Evolutionary conservation across 2,888 invertebrate genomes (phyloP), one percentile per base, ranked within the genome.

Genomic region (Rhagonycha lutea): DNA sequence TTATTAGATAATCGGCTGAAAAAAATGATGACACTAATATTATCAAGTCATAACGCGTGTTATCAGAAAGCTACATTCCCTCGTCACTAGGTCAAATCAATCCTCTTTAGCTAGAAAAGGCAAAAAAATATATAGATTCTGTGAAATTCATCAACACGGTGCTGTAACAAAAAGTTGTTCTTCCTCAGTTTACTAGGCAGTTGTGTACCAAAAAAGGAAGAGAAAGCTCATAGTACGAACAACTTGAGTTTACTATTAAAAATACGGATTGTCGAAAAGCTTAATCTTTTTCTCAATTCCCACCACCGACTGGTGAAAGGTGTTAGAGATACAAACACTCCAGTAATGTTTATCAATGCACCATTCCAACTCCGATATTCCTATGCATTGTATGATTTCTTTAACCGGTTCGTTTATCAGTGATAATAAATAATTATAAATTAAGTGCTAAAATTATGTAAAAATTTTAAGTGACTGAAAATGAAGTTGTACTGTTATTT

Each of bases 291-390:
- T n/a, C 23, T 24, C 23, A 14, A 24, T 65, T 65, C 63, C 63
- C 63, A 65, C 63, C 63, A 65, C 63, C 18, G 63, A 65, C n/a
- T 65, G 63, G 63, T 65, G 63, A 65, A 68, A 68, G 68, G 32
- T 68, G 68, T 24, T 28, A 47, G n/a, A 47, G 47, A 47, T n/a
- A 68, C 18, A 8, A 68, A 75, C 77, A 78, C 75, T 70, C 72
- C 79, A 75, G 78, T 77, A 78, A 81, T 80, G 78, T 70, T 75
- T 75, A 75, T 76, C 69, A 76, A 78, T 78, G 78, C 77, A 72
- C 73, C 78, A 81, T 79, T 74, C 70, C 72, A 74, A 72, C 73
- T 74, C 75, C 69, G 72, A 78, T 65, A 65, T 65, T 65, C n/a
- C 26, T 65, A 26, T 14, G 24, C 63, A 65, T 26, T 12, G 63